These are phyloP conservation scores for Drosophila gunungcola DNA, from an alignment of 1,140 invertebrate genomes.

Conservation along the genomic window DNA sequence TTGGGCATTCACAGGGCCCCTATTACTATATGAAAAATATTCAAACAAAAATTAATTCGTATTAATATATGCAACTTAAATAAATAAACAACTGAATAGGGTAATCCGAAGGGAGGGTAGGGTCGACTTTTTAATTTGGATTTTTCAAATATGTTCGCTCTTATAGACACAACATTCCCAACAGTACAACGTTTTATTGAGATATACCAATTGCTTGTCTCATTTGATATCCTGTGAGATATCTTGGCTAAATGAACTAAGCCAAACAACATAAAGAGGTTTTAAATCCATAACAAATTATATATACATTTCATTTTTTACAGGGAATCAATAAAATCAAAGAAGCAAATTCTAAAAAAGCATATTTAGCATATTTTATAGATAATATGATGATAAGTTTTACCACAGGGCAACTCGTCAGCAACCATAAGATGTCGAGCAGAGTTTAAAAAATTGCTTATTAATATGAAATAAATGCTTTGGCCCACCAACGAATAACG, in stretches of 20 bases:
- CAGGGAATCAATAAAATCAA: constrained; percentile 42
- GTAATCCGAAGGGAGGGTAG: background rate
- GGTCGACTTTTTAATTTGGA: background rate
- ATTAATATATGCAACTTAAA: constrained; percentile 63
- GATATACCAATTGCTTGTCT: no score
- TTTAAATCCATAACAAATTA: background rate
- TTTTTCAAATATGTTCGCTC: background rate
- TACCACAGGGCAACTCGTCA: constrained; percentile 56
- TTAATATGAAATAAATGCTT: constrained; percentile 79
- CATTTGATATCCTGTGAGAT: no score
- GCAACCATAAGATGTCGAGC: constrained; percentile 70
- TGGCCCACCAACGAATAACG: constrained; percentile 76
- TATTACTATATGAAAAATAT: constrained; percentile 55
- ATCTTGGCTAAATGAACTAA: no score
- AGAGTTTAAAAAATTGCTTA: constrained; percentile 73
- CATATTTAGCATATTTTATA: constrained; percentile 43
- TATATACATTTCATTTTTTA: background rate
- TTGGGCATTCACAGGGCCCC: constrained; percentile 35
- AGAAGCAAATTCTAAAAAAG: no score
- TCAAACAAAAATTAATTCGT: constrained; percentile 29
- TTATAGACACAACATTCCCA: background rate
- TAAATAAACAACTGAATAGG: constrained; percentile 45
- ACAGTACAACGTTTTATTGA: no score
- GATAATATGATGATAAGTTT: constrained; percentile 35
- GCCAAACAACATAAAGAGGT: no score